Evolutionary conservation across 2,113 vertebrate species (phyloP), one percentile per base, ranked within the genome.

Genomic region (Bolborhynchus lineola): DNA sequence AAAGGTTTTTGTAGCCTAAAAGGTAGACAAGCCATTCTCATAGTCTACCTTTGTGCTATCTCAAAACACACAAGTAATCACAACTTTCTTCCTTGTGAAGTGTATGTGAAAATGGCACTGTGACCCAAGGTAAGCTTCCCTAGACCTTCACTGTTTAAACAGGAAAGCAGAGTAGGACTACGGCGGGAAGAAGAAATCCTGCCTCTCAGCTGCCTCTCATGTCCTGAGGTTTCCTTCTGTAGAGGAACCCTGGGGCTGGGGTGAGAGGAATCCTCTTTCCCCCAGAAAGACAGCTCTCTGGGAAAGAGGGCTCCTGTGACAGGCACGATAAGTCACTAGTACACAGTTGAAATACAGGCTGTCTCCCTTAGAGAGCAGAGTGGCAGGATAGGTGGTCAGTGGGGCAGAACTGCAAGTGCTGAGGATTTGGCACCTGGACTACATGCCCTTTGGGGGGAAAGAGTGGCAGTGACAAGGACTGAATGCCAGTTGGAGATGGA

Each of bases 381-480:
- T 3, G 4, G 15, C 23, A 41, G 0, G 2, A 37, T 0, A 35
- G 29, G 44, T 69, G 8, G 35, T 57, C 26, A 28, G 47, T 41
- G 57, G 31, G 28, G 10, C 37, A 49, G 72, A 59, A 41, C 2
- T 57, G 29, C 23, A 42, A 28, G n/a, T 57, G 15, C 23, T 75
- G 55, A 71, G 57, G 28, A 55, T 10, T 31, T 68, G 24, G 28
- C 33, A 50, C 9, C n/a, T 60, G 12, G 26, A 23, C 24, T 33
- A 20, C 57, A 53, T 24, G 31, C 11, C 3, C 35, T 72, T 65
- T 39, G 21, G 16, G 31, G 15, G 6, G 14, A 63, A 71, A 68
- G 23, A 8, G 55, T 63, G 42, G 47, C 26, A 33, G 12, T 70
- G 15, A 19, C 29, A 52, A 39, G n/a, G 44, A 20, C 8, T 47